Evolutionary conservation across 1,140 invertebrate genomes (phyloP).

Genomic region (Nephila pilipes): DNA sequence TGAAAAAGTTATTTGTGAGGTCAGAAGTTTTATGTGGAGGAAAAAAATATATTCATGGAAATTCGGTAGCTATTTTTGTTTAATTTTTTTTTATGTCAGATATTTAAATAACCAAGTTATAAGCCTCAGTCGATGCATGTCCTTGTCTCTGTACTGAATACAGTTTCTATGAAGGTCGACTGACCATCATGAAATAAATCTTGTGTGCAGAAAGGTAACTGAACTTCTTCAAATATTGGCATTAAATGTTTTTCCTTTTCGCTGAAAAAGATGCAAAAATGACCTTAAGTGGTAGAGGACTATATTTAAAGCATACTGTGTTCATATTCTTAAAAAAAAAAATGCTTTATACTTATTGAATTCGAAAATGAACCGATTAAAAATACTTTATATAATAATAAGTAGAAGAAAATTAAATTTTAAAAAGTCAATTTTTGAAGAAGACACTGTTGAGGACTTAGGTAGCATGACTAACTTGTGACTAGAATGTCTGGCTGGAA

Average conservation of each 20-base stretch:
- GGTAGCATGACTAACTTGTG: no score
- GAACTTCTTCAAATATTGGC: background rate
- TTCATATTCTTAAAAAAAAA: no score
- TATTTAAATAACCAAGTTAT: conserved; percentile 1
- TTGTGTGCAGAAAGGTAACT: background rate
- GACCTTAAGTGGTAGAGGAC: no score
- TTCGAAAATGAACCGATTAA: no score
- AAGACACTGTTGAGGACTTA: no score
- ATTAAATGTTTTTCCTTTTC: background rate
- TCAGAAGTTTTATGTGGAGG: background rate
- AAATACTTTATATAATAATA: no score
- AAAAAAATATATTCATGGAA: conserved; percentile 17
- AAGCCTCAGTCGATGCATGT: background rate
- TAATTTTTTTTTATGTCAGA: conserved; percentile 9
- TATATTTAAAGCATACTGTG: no score
- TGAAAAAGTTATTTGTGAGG: conserved; percentile 41
- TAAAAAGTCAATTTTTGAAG: no score
- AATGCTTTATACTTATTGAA: no score
- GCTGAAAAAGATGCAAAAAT: no score
- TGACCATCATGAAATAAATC: background rate
- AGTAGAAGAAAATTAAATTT: no score
- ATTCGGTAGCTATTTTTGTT: conserved; percentile 13
- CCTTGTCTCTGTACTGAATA: background rate
- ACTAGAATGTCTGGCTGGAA: no score
- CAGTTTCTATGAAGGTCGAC: background rate